These are phyloP conservation scores for Myxocyprinus asiaticus DNA, from an alignment of 2,113 vertebrate genomes.

Conservation along the genomic window DNA sequence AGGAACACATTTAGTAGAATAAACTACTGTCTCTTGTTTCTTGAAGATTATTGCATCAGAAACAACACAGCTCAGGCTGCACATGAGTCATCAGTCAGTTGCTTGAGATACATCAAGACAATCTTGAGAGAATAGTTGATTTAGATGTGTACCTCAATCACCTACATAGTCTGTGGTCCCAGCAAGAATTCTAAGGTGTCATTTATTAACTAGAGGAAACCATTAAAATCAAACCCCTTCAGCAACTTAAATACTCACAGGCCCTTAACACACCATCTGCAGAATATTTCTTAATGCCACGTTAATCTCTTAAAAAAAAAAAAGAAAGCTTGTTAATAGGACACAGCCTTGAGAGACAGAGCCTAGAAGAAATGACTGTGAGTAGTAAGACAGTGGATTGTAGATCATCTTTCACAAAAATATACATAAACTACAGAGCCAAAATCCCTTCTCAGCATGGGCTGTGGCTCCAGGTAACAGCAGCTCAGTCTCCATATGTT, in stretches of 20 bases:
- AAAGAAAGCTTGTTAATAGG: conserved; percentile 28
- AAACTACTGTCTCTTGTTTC: too few species aligned
- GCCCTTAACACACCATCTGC: conserved; percentile 44
- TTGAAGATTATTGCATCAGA: too few species aligned
- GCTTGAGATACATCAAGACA: not conserved
- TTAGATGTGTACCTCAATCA: not conserved
- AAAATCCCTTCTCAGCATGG: not conserved
- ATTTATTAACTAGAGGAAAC: not conserved
- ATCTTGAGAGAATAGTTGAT: conserved; percentile 2
- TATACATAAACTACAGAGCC: conserved; percentile 10
- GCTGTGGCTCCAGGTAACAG: not conserved
- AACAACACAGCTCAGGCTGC: too few species aligned
- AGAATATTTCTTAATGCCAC: conserved; percentile 42
- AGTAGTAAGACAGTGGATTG: conserved; percentile 34
- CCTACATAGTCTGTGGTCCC: not conserved
- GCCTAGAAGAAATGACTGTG: conserved; percentile 37
- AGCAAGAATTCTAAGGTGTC: not conserved
- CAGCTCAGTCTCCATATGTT: not conserved
- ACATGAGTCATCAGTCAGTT: too few species aligned
- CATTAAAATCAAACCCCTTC: conserved; percentile 42
- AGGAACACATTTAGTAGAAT: too few species aligned
- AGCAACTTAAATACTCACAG: conserved; percentile 42
- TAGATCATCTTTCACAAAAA: conserved; percentile 44
- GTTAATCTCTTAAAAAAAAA: conserved; percentile 50
- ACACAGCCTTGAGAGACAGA: conserved; percentile 31